Conservation (phyloP, 2,888 invertebrate species). For the Allygus modestus region DNA sequence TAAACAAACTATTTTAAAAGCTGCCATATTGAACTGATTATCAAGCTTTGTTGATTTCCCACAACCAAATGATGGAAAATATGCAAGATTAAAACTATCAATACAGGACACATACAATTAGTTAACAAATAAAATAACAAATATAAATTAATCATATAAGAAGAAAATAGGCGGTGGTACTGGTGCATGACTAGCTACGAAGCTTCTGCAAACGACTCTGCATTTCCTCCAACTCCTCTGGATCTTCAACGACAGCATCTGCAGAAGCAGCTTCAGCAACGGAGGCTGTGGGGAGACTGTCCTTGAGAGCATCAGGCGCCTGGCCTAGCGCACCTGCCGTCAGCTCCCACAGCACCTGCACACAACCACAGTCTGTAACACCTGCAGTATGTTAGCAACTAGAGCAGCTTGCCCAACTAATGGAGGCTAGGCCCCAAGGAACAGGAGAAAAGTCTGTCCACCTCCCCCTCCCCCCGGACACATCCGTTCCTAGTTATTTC, state of each 20-base stretch:
- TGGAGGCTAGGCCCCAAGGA: too few relatives aligned
- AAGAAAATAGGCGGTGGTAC: not conserved
- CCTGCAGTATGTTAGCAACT: too few relatives aligned
- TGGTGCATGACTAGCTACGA: conserved; percentile 81
- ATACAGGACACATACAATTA: conserved; percentile 12
- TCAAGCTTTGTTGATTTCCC: not conserved
- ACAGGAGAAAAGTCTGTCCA: too few relatives aligned
- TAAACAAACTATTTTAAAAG: too few relatives aligned
- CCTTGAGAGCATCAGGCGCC: conserved; percentile 84
- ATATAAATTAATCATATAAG: conserved; percentile 14
- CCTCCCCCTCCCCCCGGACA: too few relatives aligned
- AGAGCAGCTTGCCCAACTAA: too few relatives aligned
- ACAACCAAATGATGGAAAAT: not conserved
- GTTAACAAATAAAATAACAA: conserved; percentile 13
- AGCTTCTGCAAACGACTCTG: conserved; percentile 91
- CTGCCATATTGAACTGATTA: too few relatives aligned
- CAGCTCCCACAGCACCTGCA: conserved; percentile 89
- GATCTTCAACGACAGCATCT: conserved; percentile 79
- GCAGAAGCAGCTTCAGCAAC: conserved; percentile 79
- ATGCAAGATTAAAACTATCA: not conserved
- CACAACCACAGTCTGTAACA: conserved; percentile 1
- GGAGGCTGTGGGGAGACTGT: conserved; percentile 80
- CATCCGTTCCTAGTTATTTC: too few relatives aligned
- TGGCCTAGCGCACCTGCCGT: conserved; percentile 95
- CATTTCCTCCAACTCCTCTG: conserved; percentile 93